Percentiles rank a stretch among this genome's conserved stretches.
Conservation (phyloP, 1,140 invertebrate species). For the Drosophila takahashii region DNA sequence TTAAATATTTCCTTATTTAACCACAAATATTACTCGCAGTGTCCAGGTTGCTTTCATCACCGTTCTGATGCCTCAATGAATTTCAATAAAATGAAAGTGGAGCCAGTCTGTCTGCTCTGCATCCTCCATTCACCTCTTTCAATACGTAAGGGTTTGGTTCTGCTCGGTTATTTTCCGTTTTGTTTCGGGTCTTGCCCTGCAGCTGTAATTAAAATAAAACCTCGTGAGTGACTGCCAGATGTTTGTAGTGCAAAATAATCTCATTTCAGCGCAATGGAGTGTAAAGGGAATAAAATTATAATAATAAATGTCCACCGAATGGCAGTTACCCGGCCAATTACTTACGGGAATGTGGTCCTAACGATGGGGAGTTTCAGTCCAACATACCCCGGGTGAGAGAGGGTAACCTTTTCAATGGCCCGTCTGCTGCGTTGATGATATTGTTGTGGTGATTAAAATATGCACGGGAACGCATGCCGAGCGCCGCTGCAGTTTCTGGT, state of each 20-base stretch:
- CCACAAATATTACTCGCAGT: neutral
- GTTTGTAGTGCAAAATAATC: slow-evolving; percentile 39
- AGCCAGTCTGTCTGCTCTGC: slow-evolving; percentile 23
- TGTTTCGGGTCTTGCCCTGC: slow-evolving; percentile 38
- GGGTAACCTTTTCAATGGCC: slow-evolving; percentile 22
- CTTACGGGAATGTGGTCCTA: no score
- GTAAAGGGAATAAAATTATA: slow-evolving; percentile 3
- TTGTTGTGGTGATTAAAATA: slow-evolving; percentile 63
- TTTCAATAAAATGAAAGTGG: slow-evolving; percentile 53
- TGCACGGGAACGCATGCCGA: slow-evolving; percentile 15
- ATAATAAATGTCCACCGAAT: slow-evolving; percentile 13
- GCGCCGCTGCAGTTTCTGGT: slow-evolving; percentile 6
- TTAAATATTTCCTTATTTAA: neutral
- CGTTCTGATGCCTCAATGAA: slow-evolving; percentile 42
- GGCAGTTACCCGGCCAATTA: slow-evolving; percentile 9
- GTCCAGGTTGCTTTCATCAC: slow-evolving; percentile 13
- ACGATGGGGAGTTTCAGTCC: neutral
- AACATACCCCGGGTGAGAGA: neutral
- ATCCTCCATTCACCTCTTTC: slow-evolving; percentile 18
- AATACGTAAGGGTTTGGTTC: slow-evolving; percentile 13
- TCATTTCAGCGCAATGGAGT: slow-evolving; percentile 25
- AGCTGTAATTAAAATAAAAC: slow-evolving; percentile 70
- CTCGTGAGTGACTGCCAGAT: slow-evolving; percentile 19
- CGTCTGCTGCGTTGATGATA: slow-evolving; percentile 41
- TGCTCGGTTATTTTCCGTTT: neutral